Conservation (phyloP, 2,113 vertebrate genomes). For the Alces alces region DNA sequence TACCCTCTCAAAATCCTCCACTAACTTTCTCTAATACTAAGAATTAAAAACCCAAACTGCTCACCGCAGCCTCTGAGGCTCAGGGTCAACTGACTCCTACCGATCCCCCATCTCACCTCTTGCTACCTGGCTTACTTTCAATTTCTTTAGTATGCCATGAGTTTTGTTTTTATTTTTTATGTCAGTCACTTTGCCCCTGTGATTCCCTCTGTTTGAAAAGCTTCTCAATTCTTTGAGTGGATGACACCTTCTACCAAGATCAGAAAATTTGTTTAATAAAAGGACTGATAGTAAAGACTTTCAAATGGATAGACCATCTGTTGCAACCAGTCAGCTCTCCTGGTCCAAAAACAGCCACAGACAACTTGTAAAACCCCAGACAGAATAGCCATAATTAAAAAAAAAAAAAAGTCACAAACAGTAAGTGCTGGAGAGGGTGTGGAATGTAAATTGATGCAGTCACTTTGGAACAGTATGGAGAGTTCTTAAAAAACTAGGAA, state of each 20-base stretch:
- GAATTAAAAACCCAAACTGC: background rate
- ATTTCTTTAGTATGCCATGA: background rate
- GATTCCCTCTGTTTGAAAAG: background rate
- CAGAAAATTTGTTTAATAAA: background rate
- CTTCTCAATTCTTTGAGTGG: background rate
- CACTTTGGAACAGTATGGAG: background rate
- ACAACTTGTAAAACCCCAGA: background rate
- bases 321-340: background rate
- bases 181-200: background rate
- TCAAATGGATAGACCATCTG: background rate
- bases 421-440: background rate
- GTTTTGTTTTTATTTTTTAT: background rate
- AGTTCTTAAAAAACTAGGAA: background rate
- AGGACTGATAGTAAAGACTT: background rate
- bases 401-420: background rate
- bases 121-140: background rate
- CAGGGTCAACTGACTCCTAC: background rate
- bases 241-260: background rate
- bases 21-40: background rate
- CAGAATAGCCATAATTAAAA: background rate
- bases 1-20: background rate
- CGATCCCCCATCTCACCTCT: fast-evolving
- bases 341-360: background rate
- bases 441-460: background rate
- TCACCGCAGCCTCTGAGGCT: background rate